Evolutionary conservation across 2,113 vertebrate genomes (phyloP).

Genomic region (Clinocottus analis): DNA sequence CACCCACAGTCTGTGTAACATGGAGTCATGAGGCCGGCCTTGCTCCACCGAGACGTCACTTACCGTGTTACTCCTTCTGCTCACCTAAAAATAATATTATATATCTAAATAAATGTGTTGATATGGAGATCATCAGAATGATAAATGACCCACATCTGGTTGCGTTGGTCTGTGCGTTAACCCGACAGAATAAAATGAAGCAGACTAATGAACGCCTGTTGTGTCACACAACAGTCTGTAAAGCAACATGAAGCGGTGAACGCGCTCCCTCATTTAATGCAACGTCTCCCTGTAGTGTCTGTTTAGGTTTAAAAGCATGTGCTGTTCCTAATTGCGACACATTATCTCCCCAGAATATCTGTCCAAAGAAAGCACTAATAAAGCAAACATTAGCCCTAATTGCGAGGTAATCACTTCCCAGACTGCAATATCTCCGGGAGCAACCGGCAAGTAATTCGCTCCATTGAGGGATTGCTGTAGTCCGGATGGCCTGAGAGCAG

Average conservation of each 20-base stretch:
- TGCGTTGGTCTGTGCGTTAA: not conserved
- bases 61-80: conserved; percentile 51
- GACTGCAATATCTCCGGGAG: conserved; percentile 57
- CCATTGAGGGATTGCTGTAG: conserved; percentile 53
- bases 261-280: conserved; percentile 8
- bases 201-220: conserved; percentile 1
- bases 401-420: conserved; percentile 62
- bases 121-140: conserved; percentile 2
- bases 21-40: conserved; percentile 45
- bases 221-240: conserved; percentile 8
- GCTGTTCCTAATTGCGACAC: conserved; percentile 29
- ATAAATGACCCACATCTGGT: not conserved
- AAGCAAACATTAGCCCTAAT: conserved; percentile 60
- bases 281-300: not conserved
- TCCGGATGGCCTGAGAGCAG: conserved; percentile 75
- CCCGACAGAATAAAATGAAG: not conserved
- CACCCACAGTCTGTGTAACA: conserved; percentile 62
- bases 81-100: conserved; percentile 1
- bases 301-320: conserved; percentile 33
- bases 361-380: conserved; percentile 45
- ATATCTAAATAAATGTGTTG: not conserved
- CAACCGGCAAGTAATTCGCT: conserved; percentile 58
- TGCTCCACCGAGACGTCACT: conserved; percentile 43
- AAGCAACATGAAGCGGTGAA: not conserved
- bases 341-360: conserved; percentile 38